A percentile compares a stretch with the other conserved stretches of the same genome.
Evolutionary conservation across 2,797 vertebrate species (phyloP).

Genomic region (Liasis olivaceus): DNA sequence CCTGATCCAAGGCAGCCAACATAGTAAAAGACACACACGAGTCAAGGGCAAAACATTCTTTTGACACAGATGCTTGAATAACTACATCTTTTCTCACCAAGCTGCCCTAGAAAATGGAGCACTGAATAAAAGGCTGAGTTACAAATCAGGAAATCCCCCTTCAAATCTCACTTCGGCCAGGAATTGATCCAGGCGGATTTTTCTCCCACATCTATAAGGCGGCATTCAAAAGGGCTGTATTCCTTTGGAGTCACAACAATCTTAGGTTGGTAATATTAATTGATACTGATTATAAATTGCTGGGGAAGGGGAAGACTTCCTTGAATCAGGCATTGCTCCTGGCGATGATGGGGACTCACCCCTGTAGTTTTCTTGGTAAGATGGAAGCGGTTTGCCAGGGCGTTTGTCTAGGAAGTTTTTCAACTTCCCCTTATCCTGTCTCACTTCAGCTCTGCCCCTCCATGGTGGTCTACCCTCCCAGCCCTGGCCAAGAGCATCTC

Average conservation of each 20-base stretch:
- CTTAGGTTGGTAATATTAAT: background rate
- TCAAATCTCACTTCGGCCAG: background rate
- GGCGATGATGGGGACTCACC: background rate
- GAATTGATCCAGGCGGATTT: no score
- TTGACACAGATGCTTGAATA: background rate
- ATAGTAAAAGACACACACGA: background rate
- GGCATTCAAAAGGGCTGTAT: background rate
- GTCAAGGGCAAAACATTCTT: background rate
- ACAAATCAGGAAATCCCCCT: background rate
- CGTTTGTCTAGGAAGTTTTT: background rate
- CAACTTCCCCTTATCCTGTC: background rate
- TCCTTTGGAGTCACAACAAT: background rate
- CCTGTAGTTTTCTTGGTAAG: background rate
- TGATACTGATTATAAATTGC: background rate
- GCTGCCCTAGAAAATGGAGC: background rate
- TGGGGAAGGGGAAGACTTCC: background rate
- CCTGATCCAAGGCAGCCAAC: background rate
- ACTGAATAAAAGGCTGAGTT: background rate
- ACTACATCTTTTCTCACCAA: background rate
- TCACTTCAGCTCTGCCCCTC: background rate
- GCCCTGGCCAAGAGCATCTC: background rate
- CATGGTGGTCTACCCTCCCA: background rate
- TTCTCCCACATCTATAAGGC: no score
- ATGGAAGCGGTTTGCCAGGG: background rate
- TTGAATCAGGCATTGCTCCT: background rate